Evolutionary conservation across 2,888 invertebrate species (phyloP).

Genomic region (Hypercompe scribonia): DNA sequence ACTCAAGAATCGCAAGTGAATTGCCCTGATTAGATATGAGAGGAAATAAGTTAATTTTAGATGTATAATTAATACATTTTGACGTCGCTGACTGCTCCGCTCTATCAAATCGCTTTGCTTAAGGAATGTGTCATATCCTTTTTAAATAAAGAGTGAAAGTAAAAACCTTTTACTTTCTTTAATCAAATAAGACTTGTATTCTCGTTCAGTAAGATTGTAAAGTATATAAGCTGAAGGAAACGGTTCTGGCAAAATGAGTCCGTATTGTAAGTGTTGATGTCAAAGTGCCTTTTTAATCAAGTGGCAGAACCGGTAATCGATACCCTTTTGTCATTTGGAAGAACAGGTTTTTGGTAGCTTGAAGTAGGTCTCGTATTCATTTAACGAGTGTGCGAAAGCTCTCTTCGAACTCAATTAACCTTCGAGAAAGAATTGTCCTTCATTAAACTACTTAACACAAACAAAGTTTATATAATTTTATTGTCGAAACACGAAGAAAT

Average conservation of each 20-base stretch:
- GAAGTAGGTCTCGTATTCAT: neutral
- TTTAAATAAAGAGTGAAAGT: constrained; percentile 47
- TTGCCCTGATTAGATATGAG: too few relatives aligned
- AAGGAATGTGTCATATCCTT: constrained; percentile 19
- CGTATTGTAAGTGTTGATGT: neutral
- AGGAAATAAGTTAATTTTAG: too few relatives aligned
- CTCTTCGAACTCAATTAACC: neutral
- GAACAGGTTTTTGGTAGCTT: neutral
- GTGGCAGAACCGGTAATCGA: neutral
- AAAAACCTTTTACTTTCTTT: constrained; percentile 29
- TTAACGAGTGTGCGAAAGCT: neutral
- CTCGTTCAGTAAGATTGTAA: neutral
- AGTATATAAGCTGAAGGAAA: neutral
- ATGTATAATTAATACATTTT: neutral
- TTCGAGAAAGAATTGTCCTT: neutral
- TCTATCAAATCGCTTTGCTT: constrained; percentile 44
- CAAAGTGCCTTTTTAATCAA: neutral
- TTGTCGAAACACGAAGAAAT: neutral
- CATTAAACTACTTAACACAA: neutral
- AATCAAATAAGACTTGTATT: neutral
- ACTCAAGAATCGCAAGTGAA: too few relatives aligned
- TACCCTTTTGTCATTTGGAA: neutral
- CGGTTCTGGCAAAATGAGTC: neutral
- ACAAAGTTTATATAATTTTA: neutral
- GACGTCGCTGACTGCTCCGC: neutral